phyloP scores from a whole-genome alignment of 2,113 vertebrate species.

The mouse (Mus musculus) region DNA sequence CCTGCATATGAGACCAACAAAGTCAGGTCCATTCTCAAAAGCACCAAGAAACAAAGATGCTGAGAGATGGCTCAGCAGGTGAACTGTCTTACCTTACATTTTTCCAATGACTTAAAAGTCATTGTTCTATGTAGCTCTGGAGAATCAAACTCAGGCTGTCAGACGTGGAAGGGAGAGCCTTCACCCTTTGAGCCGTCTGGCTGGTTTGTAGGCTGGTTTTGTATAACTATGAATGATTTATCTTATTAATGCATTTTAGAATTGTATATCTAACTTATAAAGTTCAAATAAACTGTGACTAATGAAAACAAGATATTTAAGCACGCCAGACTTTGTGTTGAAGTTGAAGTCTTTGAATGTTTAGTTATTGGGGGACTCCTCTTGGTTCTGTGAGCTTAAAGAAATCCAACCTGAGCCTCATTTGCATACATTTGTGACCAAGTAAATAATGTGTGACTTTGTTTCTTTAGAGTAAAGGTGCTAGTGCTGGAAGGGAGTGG shows the following conservation, averaged over 20 bases:
- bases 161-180: background rate
- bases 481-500: conserved; percentile 94
- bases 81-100: no score
- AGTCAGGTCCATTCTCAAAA: background rate
- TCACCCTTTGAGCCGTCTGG: background rate
- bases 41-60: background rate
- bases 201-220: background rate
- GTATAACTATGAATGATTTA: background rate
- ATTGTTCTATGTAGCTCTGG: no score
- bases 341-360: background rate
- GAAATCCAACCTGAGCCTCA: background rate
- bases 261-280: background rate
- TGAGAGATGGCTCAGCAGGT: background rate
- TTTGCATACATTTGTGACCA: background rate
- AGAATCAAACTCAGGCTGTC: background rate
- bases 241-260: background rate
- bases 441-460: background rate
- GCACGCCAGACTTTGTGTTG: background rate
- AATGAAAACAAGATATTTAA: background rate
- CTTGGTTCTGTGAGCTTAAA: background rate
- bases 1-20: background rate
- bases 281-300: background rate
- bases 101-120: background rate
- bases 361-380: background rate
- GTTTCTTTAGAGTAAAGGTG: conserved; percentile 91